phyloP scores from a whole-genome alignment of 2,797 vertebrate genomes.

The Pipistrellus kuhlii region DNA sequence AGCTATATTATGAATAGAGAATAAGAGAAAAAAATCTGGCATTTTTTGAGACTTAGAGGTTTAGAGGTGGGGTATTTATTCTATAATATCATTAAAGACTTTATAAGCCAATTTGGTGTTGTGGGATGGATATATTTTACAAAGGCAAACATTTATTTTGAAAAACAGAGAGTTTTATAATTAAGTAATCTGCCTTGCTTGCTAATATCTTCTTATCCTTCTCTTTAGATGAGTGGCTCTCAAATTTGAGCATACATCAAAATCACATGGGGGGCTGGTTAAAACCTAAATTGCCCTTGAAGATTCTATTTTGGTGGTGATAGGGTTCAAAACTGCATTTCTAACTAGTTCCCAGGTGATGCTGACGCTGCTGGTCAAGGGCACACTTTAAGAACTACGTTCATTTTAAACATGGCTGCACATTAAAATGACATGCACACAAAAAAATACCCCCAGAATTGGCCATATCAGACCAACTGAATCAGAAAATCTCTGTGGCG shows the following conservation, averaged over 20 bases:
- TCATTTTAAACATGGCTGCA: not conserved
- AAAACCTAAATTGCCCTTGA: not conserved
- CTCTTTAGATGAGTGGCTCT: not conserved
- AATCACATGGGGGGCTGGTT: not conserved
- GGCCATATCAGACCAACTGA: not conserved
- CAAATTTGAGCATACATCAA: not conserved
- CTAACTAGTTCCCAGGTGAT: not conserved
- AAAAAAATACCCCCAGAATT: not conserved
- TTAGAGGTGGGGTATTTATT: conserved; percentile 47
- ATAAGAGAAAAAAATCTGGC: conserved; percentile 20
- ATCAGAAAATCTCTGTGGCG: not conserved
- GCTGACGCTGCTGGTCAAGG: not conserved
- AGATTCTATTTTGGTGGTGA: not conserved
- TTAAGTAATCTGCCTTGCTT: conserved; percentile 12
- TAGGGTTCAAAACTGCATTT: not conserved
- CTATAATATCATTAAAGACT: conserved; percentile 29
- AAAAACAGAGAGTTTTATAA: not conserved
- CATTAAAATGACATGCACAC: not conserved
- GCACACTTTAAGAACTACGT: not conserved
- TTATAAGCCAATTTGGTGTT: conserved; percentile 46
- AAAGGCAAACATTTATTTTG: not conserved
- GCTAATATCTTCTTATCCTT: conserved; percentile 33
- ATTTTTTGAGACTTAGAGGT: conserved; percentile 23
- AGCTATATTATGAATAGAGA: conserved; percentile 17
- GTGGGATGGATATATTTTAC: conserved; percentile 20